Base-by-base conservation (phyloP, 2,113 vertebrate genomes). In the Mus pahari region DNA sequence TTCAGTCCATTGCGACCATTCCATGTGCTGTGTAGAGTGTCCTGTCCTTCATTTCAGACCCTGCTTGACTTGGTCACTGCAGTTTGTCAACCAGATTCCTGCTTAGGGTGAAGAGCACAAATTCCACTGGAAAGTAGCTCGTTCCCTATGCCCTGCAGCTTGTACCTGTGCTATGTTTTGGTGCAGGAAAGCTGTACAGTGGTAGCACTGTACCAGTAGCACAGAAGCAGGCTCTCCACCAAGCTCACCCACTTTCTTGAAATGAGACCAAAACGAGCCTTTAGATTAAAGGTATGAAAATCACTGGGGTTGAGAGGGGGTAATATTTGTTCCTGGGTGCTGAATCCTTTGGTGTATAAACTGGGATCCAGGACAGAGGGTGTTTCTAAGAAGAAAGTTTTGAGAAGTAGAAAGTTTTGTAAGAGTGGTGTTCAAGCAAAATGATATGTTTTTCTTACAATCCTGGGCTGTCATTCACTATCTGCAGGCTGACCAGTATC, bases 251-350 rank as follows among this genome's bases (percentile, higher is more conserved):
- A 81, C 28, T 79, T 92, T 33, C 70, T 77, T 64, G 24, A 16
- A n/a, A 78, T 82, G 87, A 28, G 39, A 84, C 24, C 39, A 42
- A 91, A 89, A 45, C 28, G 24, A 64, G 12, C 28, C 86, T 93
- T 53, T 90, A 89, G 31, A 74, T 42, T 55, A 66, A 86, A 93
- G 66, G 50, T 95, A 92, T 42, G 83, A 89, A 89, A 91, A 94
- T 33, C 53, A 53, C 7, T 9, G 28, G 60, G 11, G 5, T 68
- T 68, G 64, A 70, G 42, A 45, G 26, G 0, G 33, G 24, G 3
- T 50, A 75, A 45, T 36, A 71, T 81, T 68, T 62, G 17, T 68
- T 95, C 22, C 70, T 33, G 16, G 64, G 10, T 92, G 7, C 55
- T 7, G 68, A 42, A 66, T 50, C 42, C 22, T 20, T 82, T 36